phyloP scores from a whole-genome alignment of 2,797 vertebrate genomes.

The Pipistrellus pipistrellus region DNA sequence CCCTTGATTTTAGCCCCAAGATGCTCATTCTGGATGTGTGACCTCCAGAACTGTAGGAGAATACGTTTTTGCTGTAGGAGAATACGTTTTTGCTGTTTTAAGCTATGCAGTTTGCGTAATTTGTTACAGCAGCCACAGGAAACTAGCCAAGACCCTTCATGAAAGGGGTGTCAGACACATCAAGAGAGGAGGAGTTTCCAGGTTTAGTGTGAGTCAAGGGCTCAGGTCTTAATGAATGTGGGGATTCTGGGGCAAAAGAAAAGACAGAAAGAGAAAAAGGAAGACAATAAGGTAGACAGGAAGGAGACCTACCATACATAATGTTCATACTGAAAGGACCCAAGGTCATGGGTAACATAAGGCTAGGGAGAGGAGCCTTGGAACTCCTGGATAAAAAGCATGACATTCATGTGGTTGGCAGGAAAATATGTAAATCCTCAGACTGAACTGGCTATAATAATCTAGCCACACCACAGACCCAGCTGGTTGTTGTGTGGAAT shows the following conservation, averaged over 20 bases:
- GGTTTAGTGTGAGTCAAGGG: not conserved
- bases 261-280: not conserved
- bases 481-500: accelerated
- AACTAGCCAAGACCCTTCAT: not conserved
- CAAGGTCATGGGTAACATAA: accelerated
- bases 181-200: not conserved
- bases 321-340: accelerated
- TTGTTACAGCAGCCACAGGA: not conserved
- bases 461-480: accelerated
- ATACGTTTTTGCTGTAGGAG: not conserved
- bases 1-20: accelerated
- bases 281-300: not conserved
- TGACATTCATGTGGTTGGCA: accelerated
- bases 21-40: not conserved
- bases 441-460: accelerated
- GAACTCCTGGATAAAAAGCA: no score
- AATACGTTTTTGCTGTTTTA: not conserved
- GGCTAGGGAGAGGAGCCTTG: no score
- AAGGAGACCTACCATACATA: accelerated
- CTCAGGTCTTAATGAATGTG: not conserved
- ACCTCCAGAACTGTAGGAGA: not conserved
- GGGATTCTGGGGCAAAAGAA: not conserved
- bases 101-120: not conserved
- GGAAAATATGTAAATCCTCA: not conserved
- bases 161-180: not conserved